A percentile compares a stretch with the other conserved stretches of the same genome.
These are phyloP conservation scores for Pterocles gutturalis DNA, from an alignment of 2,113 vertebrate genomes.

Conservation along the genomic window DNA sequence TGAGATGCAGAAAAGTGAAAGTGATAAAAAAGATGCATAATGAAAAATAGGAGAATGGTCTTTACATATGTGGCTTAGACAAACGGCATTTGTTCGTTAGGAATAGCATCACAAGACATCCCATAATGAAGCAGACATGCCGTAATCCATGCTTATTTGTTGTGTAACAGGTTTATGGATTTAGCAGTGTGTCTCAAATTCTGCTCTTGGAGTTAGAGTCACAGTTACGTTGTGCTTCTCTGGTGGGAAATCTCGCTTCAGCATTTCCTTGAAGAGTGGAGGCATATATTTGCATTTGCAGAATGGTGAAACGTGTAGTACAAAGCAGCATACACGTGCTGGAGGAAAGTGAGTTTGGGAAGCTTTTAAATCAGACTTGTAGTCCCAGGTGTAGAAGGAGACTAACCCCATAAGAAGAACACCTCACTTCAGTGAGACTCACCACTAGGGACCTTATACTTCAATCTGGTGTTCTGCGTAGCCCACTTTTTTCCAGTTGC, in stretches of 20 bases:
- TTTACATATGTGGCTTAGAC: not conserved
- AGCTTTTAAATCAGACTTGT: not conserved
- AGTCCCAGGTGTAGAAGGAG: not conserved
- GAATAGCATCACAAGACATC: slow-evolving; percentile 34
- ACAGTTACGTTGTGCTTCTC: not conserved
- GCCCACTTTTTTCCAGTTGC: not conserved
- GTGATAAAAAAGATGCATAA: not conserved
- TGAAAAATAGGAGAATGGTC: not conserved
- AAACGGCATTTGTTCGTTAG: not conserved
- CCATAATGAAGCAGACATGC: slow-evolving; percentile 26
- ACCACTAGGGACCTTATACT: not conserved
- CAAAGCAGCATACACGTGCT: not conserved
- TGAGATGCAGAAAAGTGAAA: not conserved
- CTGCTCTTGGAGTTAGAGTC: not conserved
- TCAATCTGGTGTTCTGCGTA: not conserved
- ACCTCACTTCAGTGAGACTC: not conserved
- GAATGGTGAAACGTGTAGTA: not conserved
- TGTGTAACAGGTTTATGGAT: slow-evolving; percentile 78
- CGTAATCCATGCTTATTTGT: slow-evolving; percentile 81
- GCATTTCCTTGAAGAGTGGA: not conserved
- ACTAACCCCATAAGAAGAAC: not conserved
- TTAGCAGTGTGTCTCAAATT: slow-evolving; percentile 29
- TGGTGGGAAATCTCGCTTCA: not conserved
- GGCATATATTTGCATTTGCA: not conserved
- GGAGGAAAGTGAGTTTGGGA: not conserved